Base-by-base conservation (phyloP, 2,888 invertebrate species). In the Limnephilus marmoratus region DNA sequence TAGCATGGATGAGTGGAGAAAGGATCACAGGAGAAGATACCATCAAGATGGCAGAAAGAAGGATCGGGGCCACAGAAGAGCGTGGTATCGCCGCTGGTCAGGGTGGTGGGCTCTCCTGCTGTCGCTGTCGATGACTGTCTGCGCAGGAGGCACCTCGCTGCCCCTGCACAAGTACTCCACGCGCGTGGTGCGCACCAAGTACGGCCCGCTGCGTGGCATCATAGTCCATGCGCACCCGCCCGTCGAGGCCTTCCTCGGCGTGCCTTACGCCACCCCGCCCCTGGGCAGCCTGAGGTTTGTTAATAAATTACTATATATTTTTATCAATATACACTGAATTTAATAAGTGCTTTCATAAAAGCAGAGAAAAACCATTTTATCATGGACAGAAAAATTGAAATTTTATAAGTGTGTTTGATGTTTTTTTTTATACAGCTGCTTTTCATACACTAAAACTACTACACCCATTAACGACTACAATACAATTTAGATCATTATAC, bases 221-320 rank as follows among this genome's bases (percentile, higher is more conserved):
- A 97, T 98, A 94, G 97, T 98, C 90, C 97, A 98, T 94, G 97
- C 97, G 94, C 97, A 98, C 95, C 98, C 98, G 93, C 97, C 97
- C 93, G 98, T 99, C 94, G 99, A 99, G 96, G 98, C 98, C 31
- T 99, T 98, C 95, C 97, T 99, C 93, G 99, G 99, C 93, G 98
- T 99, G 94, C 99, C 99, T 83, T 99, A 99, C 96, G 99, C 99
- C 81, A 98, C 99, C 94, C 98, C 99, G 93, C 99, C 99, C 18
- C 97, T 98, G 94, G 98, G 98, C 94, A 98, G 98, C 95, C 97
- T 99, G 94, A 98, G 99, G 97, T 97, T 95, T 96, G 95, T 88
- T 31, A 5, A 34, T 7, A 37, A 85, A 34, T 34, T 31, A 15
- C 94, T 37, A 31, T n/a, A 0, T 83, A 85, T 81, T 85, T 80